A percentile compares a stretch with the other conserved stretches of the same genome.
These are phyloP conservation scores for Monochamus saltuarius DNA, from an alignment of 1,140 invertebrate genomes.

Conservation along the genomic window DNA sequence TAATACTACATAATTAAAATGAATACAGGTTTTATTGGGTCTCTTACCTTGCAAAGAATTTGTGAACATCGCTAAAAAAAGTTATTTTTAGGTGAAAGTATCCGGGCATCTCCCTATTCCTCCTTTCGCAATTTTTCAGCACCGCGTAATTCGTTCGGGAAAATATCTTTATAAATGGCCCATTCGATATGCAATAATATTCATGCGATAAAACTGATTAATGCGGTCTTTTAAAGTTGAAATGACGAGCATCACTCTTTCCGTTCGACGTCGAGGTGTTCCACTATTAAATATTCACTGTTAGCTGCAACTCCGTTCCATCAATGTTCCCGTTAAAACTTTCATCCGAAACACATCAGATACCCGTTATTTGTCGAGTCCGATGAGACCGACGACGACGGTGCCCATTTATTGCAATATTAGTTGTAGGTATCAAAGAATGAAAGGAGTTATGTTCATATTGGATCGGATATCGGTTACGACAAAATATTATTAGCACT, in stretches of 20 bases:
- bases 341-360: conserved; percentile 6
- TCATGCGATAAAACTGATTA: conserved; percentile 32
- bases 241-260: conserved; percentile 36
- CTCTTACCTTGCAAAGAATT: too few relatives aligned
- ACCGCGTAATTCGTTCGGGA: conserved; percentile 11
- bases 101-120: not conserved
- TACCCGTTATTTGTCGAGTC: not conserved
- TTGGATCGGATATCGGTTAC: too few relatives aligned
- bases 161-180: conserved; percentile 34
- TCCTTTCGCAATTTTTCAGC: conserved; percentile 16
- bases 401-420: too few relatives aligned
- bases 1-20: too few relatives aligned
- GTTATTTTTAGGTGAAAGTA: conserved; percentile 5
- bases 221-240: conserved; percentile 25
- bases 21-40: too few relatives aligned
- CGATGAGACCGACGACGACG: not conserved
- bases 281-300: conserved; percentile 24
- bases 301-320: conserved; percentile 17
- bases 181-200: conserved; percentile 38
- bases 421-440: too few relatives aligned
- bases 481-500: too few relatives aligned
- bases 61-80: too few relatives aligned
- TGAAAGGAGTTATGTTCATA: too few relatives aligned
- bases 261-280: not conserved
- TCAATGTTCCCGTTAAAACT: conserved; percentile 4